These are phyloP conservation scores for Ormyrus pomaceus DNA, from an alignment of 2,888 invertebrate genomes.

Conservation along the genomic window DNA sequence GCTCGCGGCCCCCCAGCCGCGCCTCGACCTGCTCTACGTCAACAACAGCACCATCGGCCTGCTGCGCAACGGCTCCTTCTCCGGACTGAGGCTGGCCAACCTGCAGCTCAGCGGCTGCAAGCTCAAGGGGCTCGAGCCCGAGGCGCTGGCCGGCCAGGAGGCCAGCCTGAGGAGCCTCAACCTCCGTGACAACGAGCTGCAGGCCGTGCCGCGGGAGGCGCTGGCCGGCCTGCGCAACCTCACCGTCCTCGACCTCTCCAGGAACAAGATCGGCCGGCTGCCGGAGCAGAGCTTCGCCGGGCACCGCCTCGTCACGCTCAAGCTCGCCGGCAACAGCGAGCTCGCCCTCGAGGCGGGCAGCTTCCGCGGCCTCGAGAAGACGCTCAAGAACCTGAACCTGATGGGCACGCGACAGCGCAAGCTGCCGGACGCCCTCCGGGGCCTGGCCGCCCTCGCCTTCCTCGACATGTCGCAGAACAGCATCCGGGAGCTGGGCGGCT, in stretches of 20 bases:
- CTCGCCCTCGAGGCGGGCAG: constrained; percentile 84
- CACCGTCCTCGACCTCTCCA: constrained; percentile 89
- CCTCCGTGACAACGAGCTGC: constrained; percentile 88
- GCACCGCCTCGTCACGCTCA: constrained; percentile 87
- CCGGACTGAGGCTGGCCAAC: constrained; percentile 85
- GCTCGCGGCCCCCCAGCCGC: constrained; percentile 80
- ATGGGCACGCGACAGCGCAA: constrained; percentile 90
- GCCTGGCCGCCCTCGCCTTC: constrained; percentile 88
- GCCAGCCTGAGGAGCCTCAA: constrained; percentile 88
- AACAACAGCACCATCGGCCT: constrained; percentile 89
- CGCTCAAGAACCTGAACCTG: constrained; percentile 91
- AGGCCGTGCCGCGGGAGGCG: constrained; percentile 86
- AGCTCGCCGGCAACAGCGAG: constrained; percentile 89
- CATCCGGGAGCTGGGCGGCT: constrained; percentile 87
- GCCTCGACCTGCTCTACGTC: constrained; percentile 90
- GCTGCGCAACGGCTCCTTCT: constrained; percentile 83
- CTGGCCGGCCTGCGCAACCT: constrained; percentile 83
- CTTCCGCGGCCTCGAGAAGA: constrained; percentile 87
- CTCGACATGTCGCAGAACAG: constrained; percentile 93
- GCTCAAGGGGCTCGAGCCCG: constrained; percentile 82
- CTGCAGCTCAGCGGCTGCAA: constrained; percentile 90
- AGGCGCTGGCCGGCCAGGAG: constrained; percentile 91
- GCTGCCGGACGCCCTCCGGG: constrained; percentile 87
- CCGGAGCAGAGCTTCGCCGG: constrained; percentile 87
- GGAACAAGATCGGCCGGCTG: constrained; percentile 85